A percentile compares a stretch with the other conserved stretches of the same genome.
Conservation (phyloP, 2,888 invertebrate species). For the Copidosoma aretas region DNA sequence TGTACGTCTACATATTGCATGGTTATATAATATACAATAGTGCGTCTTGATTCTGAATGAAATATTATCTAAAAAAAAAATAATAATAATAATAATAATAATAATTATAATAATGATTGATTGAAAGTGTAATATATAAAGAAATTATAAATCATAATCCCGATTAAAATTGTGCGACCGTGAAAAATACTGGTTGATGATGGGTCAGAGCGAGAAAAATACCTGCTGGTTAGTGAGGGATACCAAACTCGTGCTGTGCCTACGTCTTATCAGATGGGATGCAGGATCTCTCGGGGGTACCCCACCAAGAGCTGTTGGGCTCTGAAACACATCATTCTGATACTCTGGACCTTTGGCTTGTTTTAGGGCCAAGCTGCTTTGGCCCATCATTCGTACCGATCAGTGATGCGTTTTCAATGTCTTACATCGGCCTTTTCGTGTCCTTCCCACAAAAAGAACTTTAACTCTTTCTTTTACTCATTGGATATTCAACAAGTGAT, state of each 20-base stretch:
- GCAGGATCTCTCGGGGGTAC: slow-evolving; percentile 62
- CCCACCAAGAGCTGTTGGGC: slow-evolving; percentile 65
- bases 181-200: background rate
- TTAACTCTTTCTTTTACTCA: background rate
- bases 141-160: no score
- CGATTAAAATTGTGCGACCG: background rate
- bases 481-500: background rate
- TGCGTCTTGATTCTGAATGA: background rate
- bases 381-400: no score
- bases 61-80: background rate
- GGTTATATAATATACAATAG: no score
- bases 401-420: background rate
- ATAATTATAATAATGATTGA: no score
- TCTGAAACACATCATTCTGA: slow-evolving; percentile 66
- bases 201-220: slow-evolving; percentile 44
- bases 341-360: slow-evolving; percentile 11
- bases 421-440: background rate
- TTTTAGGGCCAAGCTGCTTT: background rate
- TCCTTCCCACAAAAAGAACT: no score
- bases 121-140: no score
- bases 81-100: no score
- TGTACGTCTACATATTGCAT: no score
- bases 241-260: slow-evolving; percentile 78
- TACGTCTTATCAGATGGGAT: slow-evolving; percentile 74
- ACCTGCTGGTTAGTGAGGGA: slow-evolving; percentile 69